These are phyloP conservation scores for Sarcophaga peregrina DNA, from an alignment of 1,140 invertebrate species.

Conservation along the genomic window DNA sequence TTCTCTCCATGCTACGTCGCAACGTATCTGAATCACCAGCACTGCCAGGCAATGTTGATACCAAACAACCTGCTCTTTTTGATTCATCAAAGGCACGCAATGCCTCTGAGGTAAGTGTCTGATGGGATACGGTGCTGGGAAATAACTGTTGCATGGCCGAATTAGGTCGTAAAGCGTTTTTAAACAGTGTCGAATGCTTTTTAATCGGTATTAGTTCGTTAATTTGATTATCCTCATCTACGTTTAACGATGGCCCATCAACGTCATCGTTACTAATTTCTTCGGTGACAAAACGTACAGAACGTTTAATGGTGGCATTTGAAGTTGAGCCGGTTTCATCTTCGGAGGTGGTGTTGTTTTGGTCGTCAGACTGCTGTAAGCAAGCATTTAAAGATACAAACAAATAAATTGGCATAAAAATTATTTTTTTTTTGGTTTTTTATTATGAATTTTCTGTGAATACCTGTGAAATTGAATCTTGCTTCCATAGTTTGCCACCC, in stretches of 20 bases:
- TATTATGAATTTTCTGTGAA: constrained; percentile 12
- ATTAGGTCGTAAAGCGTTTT: constrained; percentile 69
- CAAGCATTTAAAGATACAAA: not conserved
- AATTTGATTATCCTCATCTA: constrained; percentile 62
- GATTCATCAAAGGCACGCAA: constrained; percentile 75
- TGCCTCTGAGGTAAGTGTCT: constrained; percentile 74
- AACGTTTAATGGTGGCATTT: constrained; percentile 53
- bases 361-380: constrained; percentile 61
- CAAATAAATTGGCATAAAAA: constrained; percentile 3
- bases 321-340: constrained; percentile 56
- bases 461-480: constrained; percentile 66
- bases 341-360: constrained; percentile 63
- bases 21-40: constrained; percentile 70
- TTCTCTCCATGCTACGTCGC: constrained; percentile 77
- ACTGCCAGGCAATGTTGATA: constrained; percentile 62
- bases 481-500: constrained; percentile 74
- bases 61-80: constrained; percentile 70
- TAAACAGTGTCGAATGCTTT: constrained; percentile 65
- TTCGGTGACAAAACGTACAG: constrained; percentile 63
- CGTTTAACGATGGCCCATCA: constrained; percentile 54
- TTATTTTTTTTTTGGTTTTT: not conserved
- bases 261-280: constrained; percentile 49
- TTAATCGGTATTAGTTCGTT: constrained; percentile 65
- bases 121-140: constrained; percentile 70
- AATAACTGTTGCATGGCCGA: constrained; percentile 81